A percentile compares a stretch with the other conserved stretches of the same genome.
Conservation (phyloP, 2,888 invertebrate genomes). For the Catocala fraxini region DNA sequence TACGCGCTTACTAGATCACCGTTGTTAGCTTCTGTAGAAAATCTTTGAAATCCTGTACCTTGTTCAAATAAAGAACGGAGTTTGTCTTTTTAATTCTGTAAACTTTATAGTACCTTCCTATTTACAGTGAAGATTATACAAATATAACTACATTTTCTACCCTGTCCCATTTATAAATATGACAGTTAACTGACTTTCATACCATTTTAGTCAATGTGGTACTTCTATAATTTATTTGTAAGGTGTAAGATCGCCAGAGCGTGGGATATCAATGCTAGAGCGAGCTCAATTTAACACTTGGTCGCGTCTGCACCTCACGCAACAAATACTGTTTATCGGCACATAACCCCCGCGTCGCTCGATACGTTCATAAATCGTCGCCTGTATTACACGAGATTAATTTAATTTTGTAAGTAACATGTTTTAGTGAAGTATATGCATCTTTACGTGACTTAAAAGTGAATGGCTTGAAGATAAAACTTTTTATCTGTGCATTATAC, state of each 20-base stretch:
- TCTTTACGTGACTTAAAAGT: constrained; percentile 31
- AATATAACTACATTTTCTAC: no score
- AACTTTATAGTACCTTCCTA: neutral
- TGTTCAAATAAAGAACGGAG: constrained; percentile 5
- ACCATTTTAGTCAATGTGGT: constrained; percentile 7
- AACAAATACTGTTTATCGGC: constrained; percentile 64
- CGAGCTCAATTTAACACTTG: constrained; percentile 51
- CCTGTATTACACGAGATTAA: neutral
- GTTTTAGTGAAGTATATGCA: constrained; percentile 27
- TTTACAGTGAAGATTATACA: no score
- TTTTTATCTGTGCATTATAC: no score
- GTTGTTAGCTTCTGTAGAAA: constrained; percentile 3
- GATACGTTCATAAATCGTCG: neutral
- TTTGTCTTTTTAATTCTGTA: neutral
- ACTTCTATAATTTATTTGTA: constrained; percentile 16
- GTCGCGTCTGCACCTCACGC: constrained; percentile 40
- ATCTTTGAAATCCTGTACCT: neutral
- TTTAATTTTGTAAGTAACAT: constrained; percentile 5
- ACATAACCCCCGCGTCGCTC: constrained; percentile 40
- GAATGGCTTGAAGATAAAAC: constrained; percentile 8
- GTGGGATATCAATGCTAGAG: constrained; percentile 43
- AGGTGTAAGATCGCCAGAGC: constrained; percentile 23
- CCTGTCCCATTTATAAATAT: no score
- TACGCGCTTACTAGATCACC: constrained; percentile 7
- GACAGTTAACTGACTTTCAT: no score